Conservation (phyloP, 2,888 invertebrate species). For the Scaeva pyrastri region DNA sequence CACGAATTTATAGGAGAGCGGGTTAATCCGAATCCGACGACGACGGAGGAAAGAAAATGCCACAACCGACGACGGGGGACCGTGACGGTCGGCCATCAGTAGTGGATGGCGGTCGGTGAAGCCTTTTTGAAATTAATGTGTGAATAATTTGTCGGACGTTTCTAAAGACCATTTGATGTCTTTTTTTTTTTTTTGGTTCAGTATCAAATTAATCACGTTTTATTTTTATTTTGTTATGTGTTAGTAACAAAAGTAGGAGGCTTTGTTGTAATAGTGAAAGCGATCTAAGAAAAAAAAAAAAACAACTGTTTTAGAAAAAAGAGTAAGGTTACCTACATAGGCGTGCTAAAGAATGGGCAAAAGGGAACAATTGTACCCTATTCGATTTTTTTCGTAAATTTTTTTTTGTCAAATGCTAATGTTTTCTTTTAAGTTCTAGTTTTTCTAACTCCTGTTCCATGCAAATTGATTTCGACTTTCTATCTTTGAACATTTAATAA, state of each 20-base stretch:
- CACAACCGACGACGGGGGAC: constrained; percentile 53
- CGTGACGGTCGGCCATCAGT: neutral
- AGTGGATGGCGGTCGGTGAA: constrained; percentile 46
- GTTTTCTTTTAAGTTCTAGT: too few species aligned
- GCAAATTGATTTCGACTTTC: too few species aligned
- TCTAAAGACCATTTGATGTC: constrained; percentile 26
- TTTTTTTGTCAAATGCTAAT: too few species aligned
- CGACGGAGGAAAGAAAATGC: neutral
- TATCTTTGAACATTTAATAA: too few species aligned
- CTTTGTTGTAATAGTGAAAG: constrained; percentile 13
- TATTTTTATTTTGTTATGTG: constrained; percentile 15
- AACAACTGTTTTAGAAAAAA: too few species aligned
- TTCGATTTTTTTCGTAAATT: too few species aligned
- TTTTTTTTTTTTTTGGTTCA: neutral
- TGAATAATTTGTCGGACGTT: constrained; percentile 59
- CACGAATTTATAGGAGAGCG: neutral
- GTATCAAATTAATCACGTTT: constrained; percentile 25
- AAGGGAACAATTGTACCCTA: too few species aligned
- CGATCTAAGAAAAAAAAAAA: neutral
- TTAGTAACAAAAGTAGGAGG: neutral
- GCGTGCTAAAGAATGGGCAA: too few species aligned
- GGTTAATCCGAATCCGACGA: constrained; percentile 27
- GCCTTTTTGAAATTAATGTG: constrained; percentile 58
- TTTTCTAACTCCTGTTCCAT: too few species aligned
- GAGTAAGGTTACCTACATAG: too few species aligned